Conservation (phyloP, 2,113 vertebrate species). For the Ariopsis seemanni region DNA sequence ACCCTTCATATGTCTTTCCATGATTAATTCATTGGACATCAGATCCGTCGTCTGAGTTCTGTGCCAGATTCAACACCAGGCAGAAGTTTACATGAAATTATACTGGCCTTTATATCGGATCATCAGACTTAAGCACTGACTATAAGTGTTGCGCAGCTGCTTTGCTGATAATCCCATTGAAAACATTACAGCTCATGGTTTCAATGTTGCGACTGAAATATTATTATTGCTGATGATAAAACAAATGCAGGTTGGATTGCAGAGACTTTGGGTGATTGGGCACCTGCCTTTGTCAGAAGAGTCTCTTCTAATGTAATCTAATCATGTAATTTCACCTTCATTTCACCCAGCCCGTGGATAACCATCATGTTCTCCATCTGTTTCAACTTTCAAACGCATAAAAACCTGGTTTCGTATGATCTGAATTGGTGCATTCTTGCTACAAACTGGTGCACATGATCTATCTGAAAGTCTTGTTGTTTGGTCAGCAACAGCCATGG, state of each 20-base stretch:
- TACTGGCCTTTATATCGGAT: constrained; percentile 30
- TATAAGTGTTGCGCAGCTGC: constrained; percentile 52
- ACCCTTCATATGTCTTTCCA: not conserved
- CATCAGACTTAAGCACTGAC: constrained; percentile 36
- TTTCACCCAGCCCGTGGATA: not conserved
- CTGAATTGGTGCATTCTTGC: not conserved
- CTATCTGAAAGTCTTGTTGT: not conserved
- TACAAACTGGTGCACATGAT: not conserved
- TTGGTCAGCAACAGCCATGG: not conserved
- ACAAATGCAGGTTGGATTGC: not conserved
- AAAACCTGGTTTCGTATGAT: not conserved
- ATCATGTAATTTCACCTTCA: not conserved
- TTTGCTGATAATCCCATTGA: constrained; percentile 36
- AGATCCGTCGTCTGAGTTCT: constrained; percentile 17
- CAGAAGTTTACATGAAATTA: constrained; percentile 28
- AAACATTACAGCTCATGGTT: constrained; percentile 33
- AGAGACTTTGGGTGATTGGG: not conserved
- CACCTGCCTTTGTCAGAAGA: not conserved
- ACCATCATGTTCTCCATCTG: not conserved
- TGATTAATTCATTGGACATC: not conserved
- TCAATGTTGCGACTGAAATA: not conserved
- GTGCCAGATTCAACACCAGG: constrained; percentile 59
- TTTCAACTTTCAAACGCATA: not conserved
- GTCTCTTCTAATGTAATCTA: not conserved
- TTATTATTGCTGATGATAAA: not conserved